Conservation (phyloP, 2,797 vertebrate genomes). For the Centroberyx gerrardi region DNA sequence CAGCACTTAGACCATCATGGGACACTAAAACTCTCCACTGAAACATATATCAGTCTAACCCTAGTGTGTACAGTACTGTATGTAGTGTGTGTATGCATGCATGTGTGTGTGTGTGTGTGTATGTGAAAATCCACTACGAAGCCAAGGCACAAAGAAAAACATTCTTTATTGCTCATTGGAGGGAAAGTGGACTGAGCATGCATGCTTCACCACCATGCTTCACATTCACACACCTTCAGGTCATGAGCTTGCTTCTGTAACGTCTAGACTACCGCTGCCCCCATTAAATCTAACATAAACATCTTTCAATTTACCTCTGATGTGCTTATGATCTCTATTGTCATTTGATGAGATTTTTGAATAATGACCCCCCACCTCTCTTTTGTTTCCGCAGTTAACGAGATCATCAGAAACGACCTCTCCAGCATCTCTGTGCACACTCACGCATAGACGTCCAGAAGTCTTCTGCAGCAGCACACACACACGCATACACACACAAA, state of each 20-base stretch:
- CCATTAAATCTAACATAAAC: not conserved
- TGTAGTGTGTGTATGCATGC: not conserved
- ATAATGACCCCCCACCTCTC: constrained; percentile 45
- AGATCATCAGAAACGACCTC: constrained; percentile 97
- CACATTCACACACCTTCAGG: not conserved
- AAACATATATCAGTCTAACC: too few relatives aligned
- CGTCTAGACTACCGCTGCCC: not conserved
- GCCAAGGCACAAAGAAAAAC: not conserved
- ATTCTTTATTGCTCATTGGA: too few relatives aligned
- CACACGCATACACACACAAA: constrained; percentile 29
- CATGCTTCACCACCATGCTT: too few relatives aligned
- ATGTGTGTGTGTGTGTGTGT: not conserved
- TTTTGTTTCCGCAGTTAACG: constrained; percentile 92
- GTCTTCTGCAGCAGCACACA: constrained; percentile 54
- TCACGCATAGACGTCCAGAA: constrained; percentile 81
- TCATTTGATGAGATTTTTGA: constrained; percentile 8
- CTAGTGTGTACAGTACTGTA: too few relatives aligned
- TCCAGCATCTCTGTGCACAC: constrained; percentile 91
- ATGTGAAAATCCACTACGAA: not conserved
- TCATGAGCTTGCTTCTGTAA: not conserved
- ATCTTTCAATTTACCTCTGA: not conserved
- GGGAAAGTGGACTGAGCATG: too few relatives aligned
- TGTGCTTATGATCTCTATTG: not conserved
- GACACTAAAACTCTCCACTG: too few relatives aligned
- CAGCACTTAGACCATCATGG: too few relatives aligned